Base-by-base conservation (phyloP, 2,888 invertebrate species). In the Bembecia ichneumoniformis region DNA sequence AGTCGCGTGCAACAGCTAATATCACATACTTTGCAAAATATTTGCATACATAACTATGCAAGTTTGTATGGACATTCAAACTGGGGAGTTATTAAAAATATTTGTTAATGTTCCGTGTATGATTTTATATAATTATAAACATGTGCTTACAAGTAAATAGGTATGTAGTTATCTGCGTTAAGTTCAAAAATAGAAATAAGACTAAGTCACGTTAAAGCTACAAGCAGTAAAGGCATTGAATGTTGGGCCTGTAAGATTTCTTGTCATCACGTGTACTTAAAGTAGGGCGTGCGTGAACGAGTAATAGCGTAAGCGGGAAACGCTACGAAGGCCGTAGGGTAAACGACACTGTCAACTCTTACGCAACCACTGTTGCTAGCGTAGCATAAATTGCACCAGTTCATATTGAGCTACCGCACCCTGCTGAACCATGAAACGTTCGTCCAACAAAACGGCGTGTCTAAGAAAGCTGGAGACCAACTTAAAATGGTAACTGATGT, bases 271-370 rank as follows among this genome's bases (percentile, higher is more conserved):
- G 40, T 40, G 40, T 40, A 28, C 40, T 40, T 40, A 44, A 44
- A 44, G 46, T 28, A 13, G 46, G 46, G 28, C 17, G 46, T 28
- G 46, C n/a, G 13, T 48, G 11, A 43, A 43, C 40, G 13, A 20
- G 45, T 40, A 14, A 40, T 62, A 64, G 59, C 58, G 62, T 59
- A 69, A 73, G 71, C 71, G 70, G 74, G 71, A 74, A 73, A 68
- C 63, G 58, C 62, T 66, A 64, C 69, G 80, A 82, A 81, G 82
- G 81, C 74, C 78, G 63, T 65, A 74, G 75, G 83, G 84, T 83
- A 82, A 84, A 83, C 64, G 84, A 84, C 83, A 78, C 72, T 63
- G 51, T 49, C 50, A 58, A 58, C 64, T 66, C 74, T 82, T 81
- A 80, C 78, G 77, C 81, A 83, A 73, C 70, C 57, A 46, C 53